Evolutionary conservation across 1,140 invertebrate genomes (phyloP).

Genomic region (Drosophila takahashii): DNA sequence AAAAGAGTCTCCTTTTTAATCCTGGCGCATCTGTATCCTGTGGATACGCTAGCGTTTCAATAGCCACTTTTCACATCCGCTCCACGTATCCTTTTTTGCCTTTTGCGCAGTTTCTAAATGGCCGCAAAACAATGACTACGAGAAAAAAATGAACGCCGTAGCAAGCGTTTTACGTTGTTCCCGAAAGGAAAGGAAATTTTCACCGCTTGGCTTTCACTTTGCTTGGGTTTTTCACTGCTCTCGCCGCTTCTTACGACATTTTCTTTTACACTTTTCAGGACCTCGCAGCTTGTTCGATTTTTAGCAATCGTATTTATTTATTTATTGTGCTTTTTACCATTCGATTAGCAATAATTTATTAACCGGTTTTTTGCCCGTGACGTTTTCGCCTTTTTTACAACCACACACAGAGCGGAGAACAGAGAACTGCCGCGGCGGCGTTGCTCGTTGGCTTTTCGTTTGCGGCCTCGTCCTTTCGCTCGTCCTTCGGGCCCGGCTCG

Average conservation of each 20-base stretch:
- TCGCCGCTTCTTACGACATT: constrained; percentile 8
- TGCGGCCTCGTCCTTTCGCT: constrained; percentile 31
- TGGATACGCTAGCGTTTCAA: background rate
- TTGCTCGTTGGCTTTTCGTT: constrained; percentile 14
- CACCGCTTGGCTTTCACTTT: constrained; percentile 47
- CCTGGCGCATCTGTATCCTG: constrained; percentile 19
- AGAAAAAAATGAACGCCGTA: constrained; percentile 52
- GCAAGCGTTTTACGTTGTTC: constrained; percentile 22
- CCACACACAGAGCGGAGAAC: constrained; percentile 70
- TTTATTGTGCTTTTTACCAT: constrained; percentile 69
- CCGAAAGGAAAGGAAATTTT: constrained; percentile 56
- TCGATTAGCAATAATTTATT: constrained; percentile 83
- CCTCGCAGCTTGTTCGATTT: constrained; percentile 32
- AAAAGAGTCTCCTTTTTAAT: background rate
- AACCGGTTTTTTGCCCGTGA: constrained; percentile 80
- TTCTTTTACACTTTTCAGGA: constrained; percentile 22
- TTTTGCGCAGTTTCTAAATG: constrained; percentile 81
- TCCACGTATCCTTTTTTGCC: constrained; percentile 34
- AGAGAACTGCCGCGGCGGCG: constrained; percentile 59
- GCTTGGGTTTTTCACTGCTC: constrained; percentile 55
- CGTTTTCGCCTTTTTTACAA: constrained; percentile 83
- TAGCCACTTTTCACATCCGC: constrained; percentile 46
- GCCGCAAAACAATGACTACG: constrained; percentile 47
- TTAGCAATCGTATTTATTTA: constrained; percentile 50
- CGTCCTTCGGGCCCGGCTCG: background rate